phyloP scores from a whole-genome alignment of 2,888 invertebrate species.

The Herminia tarsipennalis region DNA sequence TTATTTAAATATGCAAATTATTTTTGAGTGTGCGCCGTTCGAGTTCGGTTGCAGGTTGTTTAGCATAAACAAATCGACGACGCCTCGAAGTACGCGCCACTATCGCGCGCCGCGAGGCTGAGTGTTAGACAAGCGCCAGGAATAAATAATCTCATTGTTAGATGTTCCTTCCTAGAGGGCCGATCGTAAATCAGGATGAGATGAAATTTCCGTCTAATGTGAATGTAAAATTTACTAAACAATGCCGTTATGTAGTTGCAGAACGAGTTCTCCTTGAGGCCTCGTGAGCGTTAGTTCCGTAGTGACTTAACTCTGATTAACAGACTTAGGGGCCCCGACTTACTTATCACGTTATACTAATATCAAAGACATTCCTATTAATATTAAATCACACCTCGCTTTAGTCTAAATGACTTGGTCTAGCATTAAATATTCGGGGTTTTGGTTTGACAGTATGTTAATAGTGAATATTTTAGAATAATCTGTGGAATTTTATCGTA shows the following conservation, averaged over 20 bases:
- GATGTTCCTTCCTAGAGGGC: slow-evolving; percentile 62
- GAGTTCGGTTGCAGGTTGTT: slow-evolving; percentile 69
- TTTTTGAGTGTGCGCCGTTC: slow-evolving; percentile 66
- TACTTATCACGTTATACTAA: slow-evolving; percentile 22
- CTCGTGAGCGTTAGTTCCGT: slow-evolving; percentile 64
- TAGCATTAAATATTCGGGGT: slow-evolving; percentile 18
- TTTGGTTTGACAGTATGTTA: slow-evolving; percentile 24
- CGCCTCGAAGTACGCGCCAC: slow-evolving; percentile 19
- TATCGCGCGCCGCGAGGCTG: slow-evolving; percentile 24
- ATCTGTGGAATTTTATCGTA: slow-evolving; percentile 1
- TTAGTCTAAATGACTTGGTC: slow-evolving; percentile 12
- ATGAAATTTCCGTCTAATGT: slow-evolving; percentile 74
- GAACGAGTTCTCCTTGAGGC: slow-evolving; percentile 60
- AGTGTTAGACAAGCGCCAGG: slow-evolving; percentile 62
- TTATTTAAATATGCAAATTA: slow-evolving; percentile 76
- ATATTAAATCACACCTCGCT: slow-evolving; percentile 25
- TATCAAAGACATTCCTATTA: slow-evolving; percentile 28
- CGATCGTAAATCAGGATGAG: slow-evolving; percentile 74
- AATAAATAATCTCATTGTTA: slow-evolving; percentile 77
- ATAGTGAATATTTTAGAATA: slow-evolving; percentile 16
- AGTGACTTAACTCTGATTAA: slow-evolving; percentile 59
- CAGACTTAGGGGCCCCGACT: slow-evolving; percentile 39
- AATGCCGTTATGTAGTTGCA: slow-evolving; percentile 62
- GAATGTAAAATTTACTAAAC: slow-evolving; percentile 75
- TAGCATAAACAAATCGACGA: slow-evolving; percentile 75